Evolutionary conservation across 2,888 invertebrate genomes (phyloP).

Genomic region (Disparrhopalites patrizii): DNA sequence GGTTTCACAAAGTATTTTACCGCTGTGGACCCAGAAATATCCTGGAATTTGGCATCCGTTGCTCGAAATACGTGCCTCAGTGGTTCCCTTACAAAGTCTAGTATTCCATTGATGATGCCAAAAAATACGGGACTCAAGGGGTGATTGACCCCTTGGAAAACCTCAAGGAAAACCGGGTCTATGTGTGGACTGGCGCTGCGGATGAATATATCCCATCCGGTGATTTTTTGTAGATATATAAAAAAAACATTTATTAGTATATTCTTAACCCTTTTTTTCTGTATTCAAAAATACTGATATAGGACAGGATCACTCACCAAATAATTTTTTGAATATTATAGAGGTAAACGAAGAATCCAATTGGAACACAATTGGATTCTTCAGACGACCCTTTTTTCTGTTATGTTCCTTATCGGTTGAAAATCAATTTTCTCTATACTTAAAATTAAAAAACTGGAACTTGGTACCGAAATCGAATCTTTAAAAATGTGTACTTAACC

Average conservation of each 20-base stretch:
- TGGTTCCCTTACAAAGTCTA: conserved; percentile 37
- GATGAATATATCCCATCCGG: conserved; percentile 41
- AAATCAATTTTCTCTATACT: too few species aligned
- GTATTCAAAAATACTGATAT: not conserved
- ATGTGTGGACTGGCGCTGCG: conserved; percentile 40
- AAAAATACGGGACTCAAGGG: conserved; percentile 29
- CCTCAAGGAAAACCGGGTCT: conserved; percentile 33
- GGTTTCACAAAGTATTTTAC: conserved; percentile 38
- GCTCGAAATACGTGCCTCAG: conserved; percentile 33
- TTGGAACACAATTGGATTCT: too few species aligned
- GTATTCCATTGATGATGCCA: conserved; percentile 32
- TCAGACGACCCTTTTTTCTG: too few species aligned
- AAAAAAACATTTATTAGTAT: not conserved
- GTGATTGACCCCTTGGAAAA: conserved; percentile 38
- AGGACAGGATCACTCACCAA: not conserved
- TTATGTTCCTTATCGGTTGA: too few species aligned
- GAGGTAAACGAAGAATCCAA: not conserved
- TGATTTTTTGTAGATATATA: conserved; percentile 13
- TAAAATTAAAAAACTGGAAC: too few species aligned
- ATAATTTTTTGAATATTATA: conserved; percentile 1
- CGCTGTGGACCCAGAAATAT: conserved; percentile 39
- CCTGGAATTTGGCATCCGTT: conserved; percentile 41
- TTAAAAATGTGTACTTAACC: too few species aligned
- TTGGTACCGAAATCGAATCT: too few species aligned
- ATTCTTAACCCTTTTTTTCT: not conserved